A percentile compares a stretch with the other conserved stretches of the same genome.
phyloP scores from a whole-genome alignment of 2,888 invertebrate genomes.

The Melitaea athalia region DNA sequence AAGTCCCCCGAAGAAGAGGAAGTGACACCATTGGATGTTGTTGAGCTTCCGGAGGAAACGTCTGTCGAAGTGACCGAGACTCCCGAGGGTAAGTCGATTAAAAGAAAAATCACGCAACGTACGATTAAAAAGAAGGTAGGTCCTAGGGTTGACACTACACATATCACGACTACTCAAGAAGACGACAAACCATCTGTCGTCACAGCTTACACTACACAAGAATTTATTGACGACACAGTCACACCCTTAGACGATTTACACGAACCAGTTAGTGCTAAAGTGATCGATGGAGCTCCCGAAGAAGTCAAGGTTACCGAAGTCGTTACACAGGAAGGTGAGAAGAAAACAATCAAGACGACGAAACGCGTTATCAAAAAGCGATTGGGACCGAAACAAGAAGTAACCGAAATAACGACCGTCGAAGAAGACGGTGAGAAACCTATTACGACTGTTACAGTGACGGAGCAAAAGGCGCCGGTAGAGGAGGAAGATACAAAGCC shows the following conservation, averaged over 20 bases:
- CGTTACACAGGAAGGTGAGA: constrained; percentile 1
- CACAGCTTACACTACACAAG: constrained; percentile 37
- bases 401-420: constrained; percentile 15
- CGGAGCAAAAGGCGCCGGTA: constrained; percentile 21
- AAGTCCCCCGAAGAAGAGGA: constrained; percentile 48
- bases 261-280: constrained; percentile 7
- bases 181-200: constrained; percentile 59
- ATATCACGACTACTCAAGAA: constrained; percentile 44
- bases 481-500: constrained; percentile 2
- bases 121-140: constrained; percentile 23
- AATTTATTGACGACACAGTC: constrained; percentile 36
- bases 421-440: constrained; percentile 21
- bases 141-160: constrained; percentile 46
- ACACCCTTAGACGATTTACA: constrained; percentile 37
- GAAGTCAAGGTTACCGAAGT: constrained; percentile 10
- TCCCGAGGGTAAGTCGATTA: constrained; percentile 52
- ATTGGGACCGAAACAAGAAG: constrained; percentile 39
- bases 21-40: constrained; percentile 42
- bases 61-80: constrained; percentile 5
- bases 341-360: constrained; percentile 33
- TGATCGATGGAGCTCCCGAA: constrained; percentile 8
- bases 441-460: constrained; percentile 7
- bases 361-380: constrained; percentile 51
- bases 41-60: constrained; percentile 49
- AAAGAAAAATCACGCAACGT: constrained; percentile 43